phyloP scores from a whole-genome alignment of 2,888 invertebrate genomes.

The Drosophila bunnanda region DNA sequence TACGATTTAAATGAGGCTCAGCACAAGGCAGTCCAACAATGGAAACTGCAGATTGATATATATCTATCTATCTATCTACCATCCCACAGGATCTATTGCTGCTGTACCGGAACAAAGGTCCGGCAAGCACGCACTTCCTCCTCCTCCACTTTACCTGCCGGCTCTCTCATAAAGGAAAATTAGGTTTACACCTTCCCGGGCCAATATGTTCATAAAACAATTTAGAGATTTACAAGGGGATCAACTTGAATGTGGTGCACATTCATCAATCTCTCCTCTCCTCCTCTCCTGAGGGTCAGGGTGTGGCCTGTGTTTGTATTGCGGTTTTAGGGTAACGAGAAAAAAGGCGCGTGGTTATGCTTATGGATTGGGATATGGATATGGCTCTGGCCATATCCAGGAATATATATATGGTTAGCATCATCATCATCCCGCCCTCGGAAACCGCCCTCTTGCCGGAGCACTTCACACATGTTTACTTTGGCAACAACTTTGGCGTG shows the following conservation, averaged over 20 bases:
- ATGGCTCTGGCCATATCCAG: conserved; percentile 9
- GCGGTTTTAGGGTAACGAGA: conserved; percentile 43
- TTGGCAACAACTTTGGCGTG: conserved; percentile 45
- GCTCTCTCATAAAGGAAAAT: conserved; percentile 68
- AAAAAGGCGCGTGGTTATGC: conserved; percentile 51
- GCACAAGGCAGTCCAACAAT: conserved; percentile 65
- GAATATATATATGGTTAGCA: conserved; percentile 6
- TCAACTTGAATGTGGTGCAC: conserved; percentile 63
- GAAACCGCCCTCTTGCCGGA: conserved; percentile 19
- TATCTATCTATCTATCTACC: conserved; percentile 4
- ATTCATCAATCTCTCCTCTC: not conserved
- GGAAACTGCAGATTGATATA: conserved; percentile 20
- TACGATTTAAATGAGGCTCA: conserved; percentile 77
- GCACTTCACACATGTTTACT: conserved; percentile 61
- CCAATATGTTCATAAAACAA: conserved; percentile 77
- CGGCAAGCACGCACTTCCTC: conserved; percentile 49
- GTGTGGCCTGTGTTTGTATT: conserved; percentile 33
- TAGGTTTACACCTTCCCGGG: conserved; percentile 74
- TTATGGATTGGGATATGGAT: conserved; percentile 39
- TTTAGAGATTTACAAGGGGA: conserved; percentile 76
- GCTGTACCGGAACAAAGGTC: conserved; percentile 69
- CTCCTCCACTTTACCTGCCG: conserved; percentile 60
- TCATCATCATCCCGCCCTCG: conserved; percentile 42
- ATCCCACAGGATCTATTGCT: conserved; percentile 49
- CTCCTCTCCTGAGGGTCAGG: conserved; percentile 5